These are phyloP conservation scores for Hypotaenidia okinawae DNA, from an alignment of 2,797 vertebrate species.

Conservation along the genomic window DNA sequence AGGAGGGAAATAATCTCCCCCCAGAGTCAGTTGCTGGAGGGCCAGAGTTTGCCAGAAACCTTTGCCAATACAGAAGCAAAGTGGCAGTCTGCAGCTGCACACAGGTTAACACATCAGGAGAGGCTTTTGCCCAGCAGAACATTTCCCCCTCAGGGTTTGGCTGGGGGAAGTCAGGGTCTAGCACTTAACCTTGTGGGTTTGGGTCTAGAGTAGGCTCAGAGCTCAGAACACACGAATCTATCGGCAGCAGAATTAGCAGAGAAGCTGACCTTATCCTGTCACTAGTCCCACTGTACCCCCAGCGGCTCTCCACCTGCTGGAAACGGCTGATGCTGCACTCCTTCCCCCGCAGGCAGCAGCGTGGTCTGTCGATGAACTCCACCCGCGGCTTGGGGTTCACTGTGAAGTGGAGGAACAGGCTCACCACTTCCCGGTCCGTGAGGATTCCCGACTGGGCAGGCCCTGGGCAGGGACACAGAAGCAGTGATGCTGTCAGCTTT, in stretches of 20 bases:
- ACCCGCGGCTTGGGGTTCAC: constrained; percentile 98
- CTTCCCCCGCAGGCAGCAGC: constrained; percentile 96
- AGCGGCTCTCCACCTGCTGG: constrained; percentile 98
- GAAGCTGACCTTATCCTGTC: constrained; percentile 92
- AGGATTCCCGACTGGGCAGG: constrained; percentile 90
- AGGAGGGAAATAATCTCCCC: background rate
- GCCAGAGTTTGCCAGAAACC: background rate
- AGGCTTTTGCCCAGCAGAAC: background rate
- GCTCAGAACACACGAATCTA: background rate
- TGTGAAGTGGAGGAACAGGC: constrained; percentile 98
- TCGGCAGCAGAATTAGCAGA: constrained; percentile 9
- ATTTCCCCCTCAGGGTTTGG: background rate
- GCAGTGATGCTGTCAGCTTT: accelerated
- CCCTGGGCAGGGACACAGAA: constrained; percentile 69
- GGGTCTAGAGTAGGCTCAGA: background rate
- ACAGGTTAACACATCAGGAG: background rate
- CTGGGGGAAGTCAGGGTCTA: accelerated
- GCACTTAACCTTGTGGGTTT: accelerated
- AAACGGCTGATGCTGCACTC: constrained; percentile 98
- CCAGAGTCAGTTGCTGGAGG: background rate
- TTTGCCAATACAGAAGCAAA: background rate
- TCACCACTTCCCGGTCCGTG: constrained; percentile 92
- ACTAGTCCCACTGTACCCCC: constrained; percentile 98
- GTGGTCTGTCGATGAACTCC: constrained; percentile 95
- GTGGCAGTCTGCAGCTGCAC: background rate